Base-by-base conservation (phyloP, 2,113 vertebrate species). In the Pitta sordida region DNA sequence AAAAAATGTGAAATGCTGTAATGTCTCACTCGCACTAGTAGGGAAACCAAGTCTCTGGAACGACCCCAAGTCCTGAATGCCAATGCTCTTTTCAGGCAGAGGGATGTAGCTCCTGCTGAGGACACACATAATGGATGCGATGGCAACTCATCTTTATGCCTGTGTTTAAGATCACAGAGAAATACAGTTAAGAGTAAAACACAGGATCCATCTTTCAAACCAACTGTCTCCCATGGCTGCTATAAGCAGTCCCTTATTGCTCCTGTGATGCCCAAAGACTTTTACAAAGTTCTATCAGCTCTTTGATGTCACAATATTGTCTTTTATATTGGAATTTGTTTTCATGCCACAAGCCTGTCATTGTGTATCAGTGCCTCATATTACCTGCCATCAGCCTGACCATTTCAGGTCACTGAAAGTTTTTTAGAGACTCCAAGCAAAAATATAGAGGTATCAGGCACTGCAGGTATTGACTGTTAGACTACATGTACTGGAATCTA, bases 1-100 rank as follows among this genome's bases (percentile, higher is more conserved):
- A 87, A 91, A 87, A 90, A 88, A 49, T 53, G 75, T 83, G 87
- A 94, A 83, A 88, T 79, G 65, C 44, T 90, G 71, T 86, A 70
- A 86, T 93, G 14, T 93, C 79, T 93, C 85, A 44, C 62, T 82
- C 79, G 27, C 26, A 22, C 59, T 77, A 43, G 29, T 10, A 91
- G 48, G 75, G 43, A 83, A 94, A 90, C 37, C 51, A 79, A 80
- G 59, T 73, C 53, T 36, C 23, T 37, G 84, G 75, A 90, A 55
- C 59, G 79, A 70, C 59, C 75, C 63, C 1, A 20, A 51, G 77
- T 86, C 60, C 59, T 77, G 68, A 91, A 90, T 94, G 88, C 82
- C 92, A 88, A 2, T 1, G 7, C 73, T 92, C 55, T 94, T 94
- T 94, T 94, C 71, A 67, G 71, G 63, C 71, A 74, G 7, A 53